A percentile compares a stretch with the other conserved stretches of the same genome.
Conservation (phyloP, 2,113 vertebrate species). For the Cathartes aura region DNA sequence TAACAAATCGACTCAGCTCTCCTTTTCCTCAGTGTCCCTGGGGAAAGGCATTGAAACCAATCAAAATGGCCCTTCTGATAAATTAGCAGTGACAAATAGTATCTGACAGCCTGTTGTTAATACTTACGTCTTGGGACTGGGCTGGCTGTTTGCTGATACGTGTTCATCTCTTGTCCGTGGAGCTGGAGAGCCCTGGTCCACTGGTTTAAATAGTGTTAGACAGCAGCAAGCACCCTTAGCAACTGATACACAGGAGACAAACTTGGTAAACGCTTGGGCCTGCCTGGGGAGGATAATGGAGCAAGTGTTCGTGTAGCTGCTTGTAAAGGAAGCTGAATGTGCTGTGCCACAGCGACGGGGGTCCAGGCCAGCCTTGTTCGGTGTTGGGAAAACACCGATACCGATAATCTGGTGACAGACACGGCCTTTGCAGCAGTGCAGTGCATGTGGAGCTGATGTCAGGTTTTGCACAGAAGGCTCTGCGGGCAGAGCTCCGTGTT, state of each 20-base stretch:
- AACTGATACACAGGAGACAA: rapidly evolving
- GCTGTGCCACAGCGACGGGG: background rate
- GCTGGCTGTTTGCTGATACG: background rate
- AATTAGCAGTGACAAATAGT: background rate
- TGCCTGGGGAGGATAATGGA: background rate
- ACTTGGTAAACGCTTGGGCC: background rate
- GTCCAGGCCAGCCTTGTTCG: background rate
- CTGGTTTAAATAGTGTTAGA: background rate
- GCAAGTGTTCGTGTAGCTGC: rapidly evolving
- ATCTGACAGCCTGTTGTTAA: background rate
- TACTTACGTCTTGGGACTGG: background rate
- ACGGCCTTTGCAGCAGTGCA: background rate
- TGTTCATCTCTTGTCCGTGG: background rate
- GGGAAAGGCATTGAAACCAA: background rate
- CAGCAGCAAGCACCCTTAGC: background rate
- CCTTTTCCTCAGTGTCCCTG: background rate
- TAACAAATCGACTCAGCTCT: background rate
- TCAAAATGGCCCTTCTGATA: background rate
- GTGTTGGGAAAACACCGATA: background rate
- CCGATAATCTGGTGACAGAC: rapidly evolving
- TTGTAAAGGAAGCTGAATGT: background rate
- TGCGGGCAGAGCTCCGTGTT: background rate
- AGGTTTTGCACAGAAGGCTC: background rate
- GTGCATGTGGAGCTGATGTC: rapidly evolving
- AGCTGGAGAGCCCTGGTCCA: background rate